Base-by-base conservation (phyloP, 64 coral and sea anemone species). In the Porites australiensis region DNA sequence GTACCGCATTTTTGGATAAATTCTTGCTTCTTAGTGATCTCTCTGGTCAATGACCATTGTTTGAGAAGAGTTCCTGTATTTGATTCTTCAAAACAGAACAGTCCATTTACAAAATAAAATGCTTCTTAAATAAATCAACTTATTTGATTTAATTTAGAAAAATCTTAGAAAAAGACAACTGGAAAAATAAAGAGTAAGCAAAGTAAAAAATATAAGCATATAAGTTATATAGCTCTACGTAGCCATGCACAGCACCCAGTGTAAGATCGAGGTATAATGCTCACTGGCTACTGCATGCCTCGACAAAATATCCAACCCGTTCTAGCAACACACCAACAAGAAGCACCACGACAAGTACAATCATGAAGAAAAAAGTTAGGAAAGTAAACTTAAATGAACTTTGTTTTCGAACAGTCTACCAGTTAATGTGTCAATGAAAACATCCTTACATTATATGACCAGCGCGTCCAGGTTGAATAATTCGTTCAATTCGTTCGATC, bases 391-490 rank as follows among this genome's bases (percentile, higher is more conserved):
- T 18, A 66, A n/a, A 51, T 23, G 27, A 37, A 37, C 3, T n/a
- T 50, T 1, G 63, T 20, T 68, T 37, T 10, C 21, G 18, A 23
- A 63, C 57, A 19, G 54, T 12, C 68, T 81, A 81, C 37, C 57
- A 27, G 22, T 12, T 49, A 74, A 8, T 13, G 27, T 37, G n/a
- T 12, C 51, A 78, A 55, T 9, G 16, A 78, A 18, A 48, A 65
- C 4, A 22, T 49, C 62, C 81, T 84, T 68, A 84, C 81, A 84
- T 84, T 68, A 64, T 84, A 50, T 49, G 63, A 68, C 81, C 61
- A 84, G 51, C 15, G 16, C 81, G 62, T 84, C 81, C 81, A 68
- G 81, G 63, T n/a, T 18, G 16, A 44, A 27, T 78, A 10, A 23
- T 19, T 27, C 14, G 47, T 10, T 27, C 13, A 37, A 14, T 5